Percentiles rank a stretch among this genome's conserved stretches.
phyloP scores from a whole-genome alignment of 2,113 vertebrate genomes.

The Notiomystis cincta region DNA sequence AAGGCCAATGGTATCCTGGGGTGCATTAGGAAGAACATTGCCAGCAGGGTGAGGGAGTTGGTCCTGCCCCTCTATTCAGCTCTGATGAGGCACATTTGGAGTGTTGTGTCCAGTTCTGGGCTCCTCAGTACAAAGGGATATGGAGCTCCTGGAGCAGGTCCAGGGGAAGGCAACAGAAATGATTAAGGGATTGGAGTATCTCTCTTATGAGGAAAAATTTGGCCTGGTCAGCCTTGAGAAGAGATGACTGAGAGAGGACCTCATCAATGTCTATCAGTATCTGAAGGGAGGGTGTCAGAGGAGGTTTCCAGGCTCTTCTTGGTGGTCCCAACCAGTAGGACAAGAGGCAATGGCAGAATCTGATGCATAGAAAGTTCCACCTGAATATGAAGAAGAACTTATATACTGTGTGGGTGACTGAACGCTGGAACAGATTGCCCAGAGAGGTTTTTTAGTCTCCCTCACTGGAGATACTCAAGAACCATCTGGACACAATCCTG shows the following conservation, averaged over 20 bases:
- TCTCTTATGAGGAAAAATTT: background rate
- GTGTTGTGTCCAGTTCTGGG: background rate
- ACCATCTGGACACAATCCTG: no score
- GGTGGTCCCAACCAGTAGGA: background rate
- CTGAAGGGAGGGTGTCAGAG: background rate
- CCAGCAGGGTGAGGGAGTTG: rapidly evolving
- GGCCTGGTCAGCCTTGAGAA: background rate
- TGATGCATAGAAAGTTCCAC: background rate
- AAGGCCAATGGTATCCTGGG: background rate
- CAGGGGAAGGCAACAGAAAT: background rate
- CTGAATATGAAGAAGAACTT: background rate
- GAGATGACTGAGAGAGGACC: background rate
- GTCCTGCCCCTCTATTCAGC: background rate
- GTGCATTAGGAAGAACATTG: background rate
- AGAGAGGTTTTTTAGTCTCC: background rate
- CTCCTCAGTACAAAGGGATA: rapidly evolving
- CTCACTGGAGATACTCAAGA: background rate
- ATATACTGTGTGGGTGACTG: background rate
- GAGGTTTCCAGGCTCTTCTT: background rate
- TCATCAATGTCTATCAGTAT: background rate
- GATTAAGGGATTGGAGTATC: background rate
- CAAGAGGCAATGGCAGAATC: background rate
- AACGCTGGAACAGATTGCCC: background rate
- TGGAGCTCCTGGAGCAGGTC: background rate
- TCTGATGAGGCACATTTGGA: background rate